These are phyloP conservation scores for Sminthurinus aureus DNA, from an alignment of 2,888 invertebrate species.

Conservation along the genomic window DNA sequence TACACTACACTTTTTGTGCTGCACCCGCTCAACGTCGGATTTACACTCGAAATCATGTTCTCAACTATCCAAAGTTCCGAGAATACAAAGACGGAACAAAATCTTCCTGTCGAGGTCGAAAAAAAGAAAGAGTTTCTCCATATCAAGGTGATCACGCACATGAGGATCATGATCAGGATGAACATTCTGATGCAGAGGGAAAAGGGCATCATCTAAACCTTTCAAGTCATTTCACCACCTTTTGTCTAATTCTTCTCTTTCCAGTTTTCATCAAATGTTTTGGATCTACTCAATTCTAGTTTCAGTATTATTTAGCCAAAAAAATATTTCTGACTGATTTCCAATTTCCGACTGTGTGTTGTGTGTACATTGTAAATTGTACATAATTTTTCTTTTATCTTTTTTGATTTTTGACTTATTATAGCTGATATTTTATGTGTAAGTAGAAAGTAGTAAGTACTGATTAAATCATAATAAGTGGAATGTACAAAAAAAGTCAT, in stretches of 20 bases:
- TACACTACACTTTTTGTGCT: slow-evolving; percentile 48
- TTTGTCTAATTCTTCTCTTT: neutral
- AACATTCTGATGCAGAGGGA: neutral
- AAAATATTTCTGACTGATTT: too few species aligned
- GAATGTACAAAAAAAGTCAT: too few species aligned
- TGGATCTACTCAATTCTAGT: too few species aligned
- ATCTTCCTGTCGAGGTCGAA: slow-evolving; percentile 21
- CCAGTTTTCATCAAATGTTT: too few species aligned
- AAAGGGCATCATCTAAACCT: neutral
- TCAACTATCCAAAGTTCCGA: slow-evolving; percentile 19
- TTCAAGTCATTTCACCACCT: neutral
- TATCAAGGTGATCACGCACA: neutral
- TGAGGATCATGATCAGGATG: neutral
- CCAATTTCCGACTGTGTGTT: too few species aligned
- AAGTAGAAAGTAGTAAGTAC: too few species aligned
- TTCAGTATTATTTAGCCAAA: too few species aligned
- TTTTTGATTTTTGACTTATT: too few species aligned
- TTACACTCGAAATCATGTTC: slow-evolving; percentile 12
- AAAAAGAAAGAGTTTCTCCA: neutral
- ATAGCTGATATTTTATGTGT: too few species aligned
- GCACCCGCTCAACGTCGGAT: slow-evolving; percentile 25
- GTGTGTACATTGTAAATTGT: too few species aligned
- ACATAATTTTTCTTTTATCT: too few species aligned
- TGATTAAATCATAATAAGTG: too few species aligned
- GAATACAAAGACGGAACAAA: slow-evolving; percentile 28